Conservation (phyloP, 2,888 invertebrate genomes). For the Cosmia trapezina region DNA sequence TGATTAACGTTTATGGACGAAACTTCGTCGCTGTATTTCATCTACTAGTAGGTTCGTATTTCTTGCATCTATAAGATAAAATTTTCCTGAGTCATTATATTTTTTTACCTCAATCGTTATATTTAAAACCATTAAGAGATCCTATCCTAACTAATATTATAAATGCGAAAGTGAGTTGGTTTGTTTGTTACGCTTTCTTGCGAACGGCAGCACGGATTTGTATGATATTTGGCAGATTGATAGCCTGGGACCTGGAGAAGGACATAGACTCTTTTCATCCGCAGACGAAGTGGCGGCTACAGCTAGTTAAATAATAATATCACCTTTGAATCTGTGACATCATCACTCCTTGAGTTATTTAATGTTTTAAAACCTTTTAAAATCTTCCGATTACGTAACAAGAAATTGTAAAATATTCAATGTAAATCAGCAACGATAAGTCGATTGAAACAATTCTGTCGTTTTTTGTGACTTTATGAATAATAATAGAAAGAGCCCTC, state of each 20-base stretch:
- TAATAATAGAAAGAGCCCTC: not conserved
- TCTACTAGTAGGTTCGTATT: not conserved
- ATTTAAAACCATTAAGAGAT: not conserved
- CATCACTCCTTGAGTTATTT: constrained; percentile 10
- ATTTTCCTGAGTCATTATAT: not conserved
- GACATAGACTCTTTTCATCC: too few species aligned
- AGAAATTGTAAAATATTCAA: constrained; percentile 10
- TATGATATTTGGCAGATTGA: too few species aligned
- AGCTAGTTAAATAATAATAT: constrained; percentile 7
- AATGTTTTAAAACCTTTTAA: constrained; percentile 19
- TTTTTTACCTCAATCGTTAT: not conserved
- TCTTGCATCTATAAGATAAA: too few species aligned
- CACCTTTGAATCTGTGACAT: constrained; percentile 14
- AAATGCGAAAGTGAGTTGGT: too few species aligned
- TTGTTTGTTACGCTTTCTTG: too few species aligned
- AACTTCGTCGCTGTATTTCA: not conserved
- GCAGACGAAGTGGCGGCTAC: too few species aligned
- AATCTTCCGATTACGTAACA: constrained; percentile 18
- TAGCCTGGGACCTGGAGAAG: too few species aligned
- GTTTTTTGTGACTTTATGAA: not conserved
- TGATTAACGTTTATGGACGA: not conserved
- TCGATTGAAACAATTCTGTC: constrained; percentile 17
- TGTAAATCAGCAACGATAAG: constrained; percentile 26
- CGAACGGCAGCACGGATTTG: too few species aligned
- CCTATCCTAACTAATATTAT: too few species aligned